Evolutionary conservation across 2,888 invertebrate species (phyloP).

Genomic region (Aquatica leii): DNA sequence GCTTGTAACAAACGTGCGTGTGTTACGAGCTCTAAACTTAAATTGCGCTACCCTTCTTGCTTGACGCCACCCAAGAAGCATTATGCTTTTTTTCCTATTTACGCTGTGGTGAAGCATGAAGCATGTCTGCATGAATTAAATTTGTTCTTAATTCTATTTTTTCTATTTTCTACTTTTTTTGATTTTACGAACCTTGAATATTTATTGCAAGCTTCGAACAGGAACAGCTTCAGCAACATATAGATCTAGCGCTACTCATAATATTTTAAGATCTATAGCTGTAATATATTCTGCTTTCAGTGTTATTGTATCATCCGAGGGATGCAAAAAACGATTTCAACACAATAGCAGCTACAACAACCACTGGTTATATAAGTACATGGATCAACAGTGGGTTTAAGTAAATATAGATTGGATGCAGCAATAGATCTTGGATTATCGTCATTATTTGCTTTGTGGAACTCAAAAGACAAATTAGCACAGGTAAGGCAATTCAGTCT

Average conservation of each 20-base stretch:
- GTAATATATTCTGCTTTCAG: constrained; percentile 96
- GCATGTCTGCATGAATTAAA: too few relatives aligned
- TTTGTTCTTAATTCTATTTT: too few relatives aligned
- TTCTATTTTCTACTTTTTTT: too few relatives aligned
- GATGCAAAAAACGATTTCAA: constrained; percentile 93
- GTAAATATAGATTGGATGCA: constrained; percentile 85
- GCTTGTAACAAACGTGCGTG: too few relatives aligned
- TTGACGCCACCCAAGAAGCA: too few relatives aligned
- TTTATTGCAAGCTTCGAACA: too few relatives aligned
- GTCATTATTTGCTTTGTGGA: constrained; percentile 78
- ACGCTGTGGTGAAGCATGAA: too few relatives aligned
- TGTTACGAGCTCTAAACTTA: too few relatives aligned
- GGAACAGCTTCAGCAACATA: too few relatives aligned
- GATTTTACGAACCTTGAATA: too few relatives aligned
- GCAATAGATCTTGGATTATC: constrained; percentile 85
- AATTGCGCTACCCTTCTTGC: too few relatives aligned
- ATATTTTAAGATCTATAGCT: constrained; percentile 90
- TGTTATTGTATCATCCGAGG: constrained; percentile 83
- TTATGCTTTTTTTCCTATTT: too few relatives aligned
- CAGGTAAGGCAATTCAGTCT: constrained; percentile 63
- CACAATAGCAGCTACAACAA: constrained; percentile 86
- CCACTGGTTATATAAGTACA: constrained; percentile 93
- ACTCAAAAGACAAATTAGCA: constrained; percentile 65
- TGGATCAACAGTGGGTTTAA: constrained; percentile 82
- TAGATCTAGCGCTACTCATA: constrained; percentile 92